phyloP scores from a whole-genome alignment of 2,113 vertebrate genomes.

The Dermatemys mawii region DNA sequence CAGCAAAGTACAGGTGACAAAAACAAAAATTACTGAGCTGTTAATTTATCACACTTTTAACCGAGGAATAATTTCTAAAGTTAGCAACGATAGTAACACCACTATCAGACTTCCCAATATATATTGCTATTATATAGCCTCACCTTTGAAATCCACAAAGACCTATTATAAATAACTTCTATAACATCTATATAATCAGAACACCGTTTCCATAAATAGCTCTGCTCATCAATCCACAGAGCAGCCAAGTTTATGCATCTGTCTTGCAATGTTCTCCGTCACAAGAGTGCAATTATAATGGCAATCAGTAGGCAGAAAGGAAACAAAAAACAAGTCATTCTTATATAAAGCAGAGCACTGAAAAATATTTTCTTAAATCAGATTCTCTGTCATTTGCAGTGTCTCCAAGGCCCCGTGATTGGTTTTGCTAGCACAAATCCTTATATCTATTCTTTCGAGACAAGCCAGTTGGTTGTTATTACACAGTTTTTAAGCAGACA shows the following conservation, averaged over 20 bases:
- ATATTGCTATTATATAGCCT: background rate
- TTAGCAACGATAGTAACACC: background rate
- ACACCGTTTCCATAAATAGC: background rate
- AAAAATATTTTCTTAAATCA: background rate
- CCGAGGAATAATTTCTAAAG: background rate
- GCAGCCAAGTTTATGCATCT: background rate
- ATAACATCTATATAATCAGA: background rate
- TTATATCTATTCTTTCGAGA: background rate
- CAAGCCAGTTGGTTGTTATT: accelerated
- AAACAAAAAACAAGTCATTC: background rate
- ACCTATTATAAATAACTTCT: background rate
- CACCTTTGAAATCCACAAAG: background rate
- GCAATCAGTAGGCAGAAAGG: background rate
- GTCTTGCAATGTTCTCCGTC: accelerated
- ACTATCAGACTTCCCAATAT: too few relatives aligned
- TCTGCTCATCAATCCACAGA: background rate
- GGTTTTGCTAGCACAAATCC: background rate
- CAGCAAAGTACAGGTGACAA: background rate
- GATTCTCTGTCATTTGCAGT: background rate
- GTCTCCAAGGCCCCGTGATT: background rate
- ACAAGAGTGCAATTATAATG: background rate
- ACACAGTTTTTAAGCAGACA: background rate
- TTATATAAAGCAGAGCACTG: background rate
- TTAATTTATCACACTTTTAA: background rate
- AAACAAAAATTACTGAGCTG: background rate